Evolutionary conservation across 2,888 invertebrate genomes (phyloP).

Genomic region (Apodemia duryi): DNA sequence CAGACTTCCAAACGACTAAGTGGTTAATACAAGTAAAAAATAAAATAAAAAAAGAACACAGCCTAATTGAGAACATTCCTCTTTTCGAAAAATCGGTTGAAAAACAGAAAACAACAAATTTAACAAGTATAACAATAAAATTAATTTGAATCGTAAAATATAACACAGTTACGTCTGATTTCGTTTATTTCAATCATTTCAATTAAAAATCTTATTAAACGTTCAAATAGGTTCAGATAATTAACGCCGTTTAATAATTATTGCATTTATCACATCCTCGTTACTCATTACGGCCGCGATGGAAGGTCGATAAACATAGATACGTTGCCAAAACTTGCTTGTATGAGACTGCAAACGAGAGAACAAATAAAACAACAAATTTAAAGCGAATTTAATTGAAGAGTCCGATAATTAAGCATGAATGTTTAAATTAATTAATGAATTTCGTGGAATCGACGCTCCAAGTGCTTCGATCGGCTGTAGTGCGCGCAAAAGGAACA

Average conservation of each 20-base stretch:
- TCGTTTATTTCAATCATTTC: not conserved
- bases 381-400: constrained; percentile 69
- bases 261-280: constrained; percentile 41
- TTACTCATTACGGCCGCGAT: constrained; percentile 45
- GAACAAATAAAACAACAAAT: constrained; percentile 67
- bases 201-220: constrained; percentile 19
- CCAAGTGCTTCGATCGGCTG: constrained; percentile 33
- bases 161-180: not conserved
- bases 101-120: not conserved
- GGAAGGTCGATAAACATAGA: constrained; percentile 24
- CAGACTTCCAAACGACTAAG: no score
- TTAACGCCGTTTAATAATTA: constrained; percentile 40
- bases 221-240: constrained; percentile 31
- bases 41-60: no score
- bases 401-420: constrained; percentile 74
- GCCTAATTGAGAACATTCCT: no score
- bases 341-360: constrained; percentile 28
- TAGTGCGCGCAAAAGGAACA: constrained; percentile 52
- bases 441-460: constrained; percentile 56
- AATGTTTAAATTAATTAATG: constrained; percentile 75
- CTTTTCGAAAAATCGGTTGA: not conserved
- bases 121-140: not conserved
- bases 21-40: no score
- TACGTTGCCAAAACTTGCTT: constrained; percentile 17
- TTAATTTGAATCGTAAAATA: not conserved